These are phyloP conservation scores for Diplolepis rosae DNA, from an alignment of 2,888 invertebrate species.

Conservation along the genomic window DNA sequence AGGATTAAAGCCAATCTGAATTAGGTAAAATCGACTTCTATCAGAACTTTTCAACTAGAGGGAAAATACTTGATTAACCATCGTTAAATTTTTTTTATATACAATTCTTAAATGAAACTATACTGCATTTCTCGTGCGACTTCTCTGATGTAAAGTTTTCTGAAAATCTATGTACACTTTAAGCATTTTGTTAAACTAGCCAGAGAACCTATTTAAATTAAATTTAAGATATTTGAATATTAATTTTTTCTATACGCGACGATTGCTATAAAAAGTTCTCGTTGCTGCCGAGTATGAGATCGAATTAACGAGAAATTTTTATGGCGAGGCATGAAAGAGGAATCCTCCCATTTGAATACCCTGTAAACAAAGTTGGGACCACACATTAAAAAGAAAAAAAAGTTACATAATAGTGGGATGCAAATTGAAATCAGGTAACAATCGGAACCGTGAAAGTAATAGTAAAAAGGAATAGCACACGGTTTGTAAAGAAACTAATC, in stretches of 20 bases:
- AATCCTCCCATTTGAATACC: constrained; percentile 30
- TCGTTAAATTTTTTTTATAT: constrained; percentile 19
- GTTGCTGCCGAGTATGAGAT: too few species aligned
- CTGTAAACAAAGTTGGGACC: constrained; percentile 54
- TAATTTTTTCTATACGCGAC: too few species aligned
- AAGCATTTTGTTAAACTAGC: not conserved
- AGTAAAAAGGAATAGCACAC: not conserved
- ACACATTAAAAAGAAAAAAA: constrained; percentile 49
- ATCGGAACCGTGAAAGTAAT: not conserved
- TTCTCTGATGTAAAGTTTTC: constrained; percentile 1
- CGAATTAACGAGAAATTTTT: too few species aligned
- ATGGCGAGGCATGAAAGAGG: too few species aligned
- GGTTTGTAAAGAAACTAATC: not conserved
- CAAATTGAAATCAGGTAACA: not conserved
- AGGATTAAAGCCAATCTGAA: not conserved
- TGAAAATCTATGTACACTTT: constrained; percentile 5
- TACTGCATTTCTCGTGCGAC: constrained; percentile 8
- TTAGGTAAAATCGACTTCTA: not conserved
- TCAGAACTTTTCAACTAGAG: constrained; percentile 21
- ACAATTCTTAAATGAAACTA: not conserved
- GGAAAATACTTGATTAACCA: constrained; percentile 19
- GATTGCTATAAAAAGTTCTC: too few species aligned
- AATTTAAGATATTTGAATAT: not conserved
- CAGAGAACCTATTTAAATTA: not conserved
- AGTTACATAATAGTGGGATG: constrained; percentile 3